Conservation (phyloP, 1,140 invertebrate species). For the Medauroidea extradentata region DNA sequence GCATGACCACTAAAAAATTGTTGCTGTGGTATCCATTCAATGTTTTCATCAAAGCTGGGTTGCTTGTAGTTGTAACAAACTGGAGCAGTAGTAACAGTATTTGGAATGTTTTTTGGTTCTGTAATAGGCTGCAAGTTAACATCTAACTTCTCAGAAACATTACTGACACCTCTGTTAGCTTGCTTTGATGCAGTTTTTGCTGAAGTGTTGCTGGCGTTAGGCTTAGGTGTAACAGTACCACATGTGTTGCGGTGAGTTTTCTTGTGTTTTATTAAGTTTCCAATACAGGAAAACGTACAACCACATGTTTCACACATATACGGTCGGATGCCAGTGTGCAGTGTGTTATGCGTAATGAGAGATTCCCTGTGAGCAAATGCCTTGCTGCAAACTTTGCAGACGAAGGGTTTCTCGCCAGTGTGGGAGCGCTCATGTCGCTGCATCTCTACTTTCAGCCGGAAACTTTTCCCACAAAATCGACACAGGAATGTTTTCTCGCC, state of each 20-base stretch:
- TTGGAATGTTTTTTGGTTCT: no score
- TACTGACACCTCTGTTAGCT: neutral
- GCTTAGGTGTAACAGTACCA: neutral
- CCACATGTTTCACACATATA: constrained; percentile 42
- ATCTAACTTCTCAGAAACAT: no score
- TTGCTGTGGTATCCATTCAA: no score
- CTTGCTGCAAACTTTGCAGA: constrained; percentile 50
- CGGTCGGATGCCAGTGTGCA: constrained; percentile 49
- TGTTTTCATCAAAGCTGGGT: no score
- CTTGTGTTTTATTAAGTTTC: constrained; percentile 44
- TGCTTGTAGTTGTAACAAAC: no score
- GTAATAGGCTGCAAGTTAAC: no score
- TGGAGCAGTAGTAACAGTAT: no score
- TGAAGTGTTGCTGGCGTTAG: neutral
- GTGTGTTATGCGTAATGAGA: constrained; percentile 45
- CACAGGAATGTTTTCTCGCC: constrained; percentile 46
- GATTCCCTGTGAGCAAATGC: constrained; percentile 50
- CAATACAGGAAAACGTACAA: constrained; percentile 41
- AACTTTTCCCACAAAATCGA: constrained; percentile 44
- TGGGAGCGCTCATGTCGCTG: constrained; percentile 42
- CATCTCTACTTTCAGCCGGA: constrained; percentile 29
- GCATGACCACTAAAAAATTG: no score
- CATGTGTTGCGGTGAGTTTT: constrained; percentile 27
- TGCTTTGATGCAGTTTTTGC: neutral
- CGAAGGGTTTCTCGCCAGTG: constrained; percentile 47